These are phyloP conservation scores for Escarpia spicata DNA, from an alignment of 2,888 invertebrate species.

Conservation along the genomic window DNA sequence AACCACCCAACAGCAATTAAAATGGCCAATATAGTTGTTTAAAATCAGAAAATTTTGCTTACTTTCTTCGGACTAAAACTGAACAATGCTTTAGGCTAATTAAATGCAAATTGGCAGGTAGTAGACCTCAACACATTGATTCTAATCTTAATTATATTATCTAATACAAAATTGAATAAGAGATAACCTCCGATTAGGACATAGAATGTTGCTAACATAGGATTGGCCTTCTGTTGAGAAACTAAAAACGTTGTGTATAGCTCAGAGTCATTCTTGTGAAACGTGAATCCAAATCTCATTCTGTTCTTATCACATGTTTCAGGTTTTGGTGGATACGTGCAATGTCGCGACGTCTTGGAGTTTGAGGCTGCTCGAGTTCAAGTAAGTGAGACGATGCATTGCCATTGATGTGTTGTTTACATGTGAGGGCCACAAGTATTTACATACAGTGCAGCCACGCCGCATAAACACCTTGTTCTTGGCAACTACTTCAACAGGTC, in stretches of 20 bases:
- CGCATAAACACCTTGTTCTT: background rate
- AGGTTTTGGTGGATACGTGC: background rate
- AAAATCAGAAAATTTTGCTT: background rate
- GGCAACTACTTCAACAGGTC: background rate
- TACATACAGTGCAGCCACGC: background rate
- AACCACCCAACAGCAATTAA: too few relatives aligned
- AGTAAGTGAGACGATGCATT: background rate
- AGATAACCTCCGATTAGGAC: too few relatives aligned
- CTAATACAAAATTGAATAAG: too few relatives aligned
- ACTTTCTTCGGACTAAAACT: background rate
- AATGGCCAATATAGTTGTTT: too few relatives aligned
- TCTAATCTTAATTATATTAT: too few relatives aligned
- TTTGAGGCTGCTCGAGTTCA: background rate
- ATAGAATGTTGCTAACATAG: too few relatives aligned
- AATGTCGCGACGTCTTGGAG: background rate
- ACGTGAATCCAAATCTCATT: background rate
- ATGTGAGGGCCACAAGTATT: background rate
- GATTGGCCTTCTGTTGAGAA: background rate
- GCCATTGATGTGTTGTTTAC: background rate
- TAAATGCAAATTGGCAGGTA: too few relatives aligned
- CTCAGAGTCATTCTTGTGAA: background rate
- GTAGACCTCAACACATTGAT: too few relatives aligned
- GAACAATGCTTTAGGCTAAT: too few relatives aligned
- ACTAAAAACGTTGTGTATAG: background rate
- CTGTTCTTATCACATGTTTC: background rate